A percentile compares a stretch with the other conserved stretches of the same genome.
phyloP scores from a whole-genome alignment of 2,113 vertebrate species.

The Gulo gulo region DNA sequence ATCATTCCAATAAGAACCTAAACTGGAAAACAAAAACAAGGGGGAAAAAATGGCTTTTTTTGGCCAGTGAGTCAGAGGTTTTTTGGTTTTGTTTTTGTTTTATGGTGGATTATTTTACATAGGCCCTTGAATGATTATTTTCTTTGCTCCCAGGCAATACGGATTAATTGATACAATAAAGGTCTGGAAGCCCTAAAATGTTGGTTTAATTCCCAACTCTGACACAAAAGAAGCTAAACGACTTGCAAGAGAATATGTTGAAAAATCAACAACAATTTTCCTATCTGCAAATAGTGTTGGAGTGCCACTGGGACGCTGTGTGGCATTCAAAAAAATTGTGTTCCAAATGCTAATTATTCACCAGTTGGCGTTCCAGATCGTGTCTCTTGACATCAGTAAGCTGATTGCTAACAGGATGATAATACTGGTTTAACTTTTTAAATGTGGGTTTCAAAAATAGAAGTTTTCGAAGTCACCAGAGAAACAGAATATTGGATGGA shows the following conservation, averaged over 20 bases:
- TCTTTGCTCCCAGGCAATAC: conserved; percentile 51
- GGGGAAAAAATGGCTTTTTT: neutral
- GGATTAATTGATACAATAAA: conserved; percentile 61
- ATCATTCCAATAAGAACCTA: neutral
- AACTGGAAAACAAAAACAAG: neutral
- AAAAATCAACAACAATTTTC: conserved; percentile 58
- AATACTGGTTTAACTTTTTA: neutral
- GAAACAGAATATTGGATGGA: neutral
- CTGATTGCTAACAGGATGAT: neutral
- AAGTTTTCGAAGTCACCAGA: neutral
- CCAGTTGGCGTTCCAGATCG: neutral
- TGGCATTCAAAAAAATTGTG: conserved; percentile 12
- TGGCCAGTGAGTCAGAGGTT: neutral
- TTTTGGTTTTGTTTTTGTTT: neutral
- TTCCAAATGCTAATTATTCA: conserved; percentile 37
- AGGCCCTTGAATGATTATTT: conserved; percentile 45
- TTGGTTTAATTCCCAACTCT: conserved; percentile 56
- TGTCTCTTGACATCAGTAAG: conserved; percentile 6
- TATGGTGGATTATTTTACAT: conserved; percentile 1
- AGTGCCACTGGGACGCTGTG: neutral
- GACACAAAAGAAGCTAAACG: conserved; percentile 41
- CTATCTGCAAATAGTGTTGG: neutral
- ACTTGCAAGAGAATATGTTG: conserved; percentile 25
- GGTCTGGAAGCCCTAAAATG: conserved; percentile 58
- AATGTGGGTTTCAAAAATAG: neutral